These are phyloP conservation scores for Tetrapedia diversipes DNA, from an alignment of 2,888 invertebrate genomes.

Conservation along the genomic window DNA sequence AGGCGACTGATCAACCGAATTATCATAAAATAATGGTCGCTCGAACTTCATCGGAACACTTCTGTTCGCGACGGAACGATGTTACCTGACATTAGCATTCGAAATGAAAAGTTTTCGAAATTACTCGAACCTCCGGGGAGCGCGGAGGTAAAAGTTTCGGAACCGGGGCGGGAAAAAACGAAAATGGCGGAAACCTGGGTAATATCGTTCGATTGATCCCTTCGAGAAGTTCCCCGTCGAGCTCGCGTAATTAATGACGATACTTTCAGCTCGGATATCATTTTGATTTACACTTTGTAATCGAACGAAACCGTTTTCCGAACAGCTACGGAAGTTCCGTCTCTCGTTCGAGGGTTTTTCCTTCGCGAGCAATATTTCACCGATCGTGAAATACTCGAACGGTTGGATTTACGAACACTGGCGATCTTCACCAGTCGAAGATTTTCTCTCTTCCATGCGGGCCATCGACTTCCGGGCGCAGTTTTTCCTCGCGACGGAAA, in stretches of 20 bases:
- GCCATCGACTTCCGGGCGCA: neutral
- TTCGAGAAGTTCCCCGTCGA: neutral
- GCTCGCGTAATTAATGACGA: neutral
- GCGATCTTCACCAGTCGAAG: no score
- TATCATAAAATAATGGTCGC: slow-evolving; percentile 9
- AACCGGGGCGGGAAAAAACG: neutral
- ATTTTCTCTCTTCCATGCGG: neutral
- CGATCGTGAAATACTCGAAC: neutral
- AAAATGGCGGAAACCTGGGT: neutral
- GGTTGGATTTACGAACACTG: neutral
- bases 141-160: neutral
- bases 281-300: neutral
- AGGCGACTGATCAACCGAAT: neutral
- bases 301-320: neutral
- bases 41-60: neutral
- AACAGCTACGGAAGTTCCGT: neutral
- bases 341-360: neutral
- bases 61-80: neutral
- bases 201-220: neutral
- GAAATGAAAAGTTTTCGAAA: neutral
- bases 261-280: neutral
- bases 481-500: neutral
- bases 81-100: neutral
- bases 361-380: neutral
- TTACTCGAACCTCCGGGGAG: neutral